These are phyloP conservation scores for Geodia barretti DNA, from an alignment of 37 sponge, comb jelly and placozoan genomes.

Conservation along the genomic window DNA sequence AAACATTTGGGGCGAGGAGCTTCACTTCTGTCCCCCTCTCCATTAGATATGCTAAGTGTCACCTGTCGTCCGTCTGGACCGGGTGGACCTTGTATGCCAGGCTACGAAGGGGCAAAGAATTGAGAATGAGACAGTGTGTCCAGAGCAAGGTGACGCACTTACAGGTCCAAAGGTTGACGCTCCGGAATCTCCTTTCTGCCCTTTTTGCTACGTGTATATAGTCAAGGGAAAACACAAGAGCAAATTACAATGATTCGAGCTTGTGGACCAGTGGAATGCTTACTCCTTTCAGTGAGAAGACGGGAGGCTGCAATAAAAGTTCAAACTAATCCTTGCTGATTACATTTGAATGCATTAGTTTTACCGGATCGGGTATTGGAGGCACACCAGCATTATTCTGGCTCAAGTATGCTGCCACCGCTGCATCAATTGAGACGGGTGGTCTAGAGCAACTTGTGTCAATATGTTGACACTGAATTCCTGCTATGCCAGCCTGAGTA, in stretches of 20 bases:
- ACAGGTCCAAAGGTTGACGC: conserved; percentile 48
- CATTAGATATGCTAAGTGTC: not conserved
- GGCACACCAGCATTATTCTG: too few species aligned
- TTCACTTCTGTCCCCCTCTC: too few species aligned
- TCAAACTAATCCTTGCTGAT: too few species aligned
- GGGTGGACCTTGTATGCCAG: conserved; percentile 37
- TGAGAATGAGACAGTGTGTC: not conserved
- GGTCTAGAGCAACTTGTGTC: not conserved
- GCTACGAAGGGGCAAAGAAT: conserved; percentile 6
- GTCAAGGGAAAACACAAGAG: not conserved
- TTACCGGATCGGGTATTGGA: too few species aligned
- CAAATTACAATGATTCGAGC: not conserved
- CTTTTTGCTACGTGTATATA: conserved; percentile 56
- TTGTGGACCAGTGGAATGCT: not conserved
- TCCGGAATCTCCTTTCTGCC: conserved; percentile 68
- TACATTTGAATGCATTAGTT: too few species aligned
- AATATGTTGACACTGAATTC: not conserved
- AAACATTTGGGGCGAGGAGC: too few species aligned
- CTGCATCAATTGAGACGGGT: not conserved
- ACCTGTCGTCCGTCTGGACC: conserved; percentile 52
- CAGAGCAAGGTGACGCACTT: not conserved
- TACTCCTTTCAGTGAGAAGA: conserved; percentile 10
- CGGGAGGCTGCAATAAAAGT: too few species aligned
- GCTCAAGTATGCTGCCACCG: not conserved
- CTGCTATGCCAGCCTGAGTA: not conserved